These are phyloP conservation scores for Lutraria lutraria DNA, from an alignment of 2,888 invertebrate genomes.

Conservation along the genomic window DNA sequence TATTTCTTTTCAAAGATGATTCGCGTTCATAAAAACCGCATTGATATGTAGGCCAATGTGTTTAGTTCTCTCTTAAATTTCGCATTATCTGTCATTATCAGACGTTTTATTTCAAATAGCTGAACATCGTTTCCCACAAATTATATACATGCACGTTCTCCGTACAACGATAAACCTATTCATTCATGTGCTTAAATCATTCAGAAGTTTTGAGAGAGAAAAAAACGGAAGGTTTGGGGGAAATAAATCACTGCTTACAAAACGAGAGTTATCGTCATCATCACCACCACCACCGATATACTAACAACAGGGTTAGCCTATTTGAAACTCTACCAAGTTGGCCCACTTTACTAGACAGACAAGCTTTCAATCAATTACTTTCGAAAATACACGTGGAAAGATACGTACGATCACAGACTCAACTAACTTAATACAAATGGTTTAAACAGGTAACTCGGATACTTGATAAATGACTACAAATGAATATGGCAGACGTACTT, in stretches of 20 bases:
- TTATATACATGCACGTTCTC: conserved; percentile 6
- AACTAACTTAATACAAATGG: conserved; percentile 32
- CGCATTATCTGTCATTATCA: conserved; percentile 14
- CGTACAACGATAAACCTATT: conserved; percentile 17
- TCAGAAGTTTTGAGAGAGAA: conserved; percentile 16
- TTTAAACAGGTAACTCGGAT: conserved; percentile 40
- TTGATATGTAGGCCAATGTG: conserved; percentile 7
- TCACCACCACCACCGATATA: conserved; percentile 7
- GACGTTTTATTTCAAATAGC: conserved; percentile 3
- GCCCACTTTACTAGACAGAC: conserved; percentile 41
- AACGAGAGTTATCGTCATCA: conserved; percentile 29
- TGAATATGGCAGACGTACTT: conserved; percentile 22
- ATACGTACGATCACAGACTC: conserved; percentile 23
- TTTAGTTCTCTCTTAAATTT: background rate
- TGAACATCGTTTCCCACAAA: background rate
- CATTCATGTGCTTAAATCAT: conserved; percentile 40
- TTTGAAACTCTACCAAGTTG: conserved; percentile 44
- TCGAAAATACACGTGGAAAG: conserved; percentile 41
- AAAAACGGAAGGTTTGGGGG: background rate
- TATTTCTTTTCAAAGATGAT: background rate
- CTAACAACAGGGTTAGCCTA: background rate
- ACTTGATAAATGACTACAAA: conserved; percentile 33
- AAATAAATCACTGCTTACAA: conserved; percentile 37
- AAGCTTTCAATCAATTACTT: conserved; percentile 45
- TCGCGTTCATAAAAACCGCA: background rate